A percentile compares a stretch with the other conserved stretches of the same genome.
Conservation (phyloP, 2,888 invertebrate species). For the Amblyjoppa proteus region DNA sequence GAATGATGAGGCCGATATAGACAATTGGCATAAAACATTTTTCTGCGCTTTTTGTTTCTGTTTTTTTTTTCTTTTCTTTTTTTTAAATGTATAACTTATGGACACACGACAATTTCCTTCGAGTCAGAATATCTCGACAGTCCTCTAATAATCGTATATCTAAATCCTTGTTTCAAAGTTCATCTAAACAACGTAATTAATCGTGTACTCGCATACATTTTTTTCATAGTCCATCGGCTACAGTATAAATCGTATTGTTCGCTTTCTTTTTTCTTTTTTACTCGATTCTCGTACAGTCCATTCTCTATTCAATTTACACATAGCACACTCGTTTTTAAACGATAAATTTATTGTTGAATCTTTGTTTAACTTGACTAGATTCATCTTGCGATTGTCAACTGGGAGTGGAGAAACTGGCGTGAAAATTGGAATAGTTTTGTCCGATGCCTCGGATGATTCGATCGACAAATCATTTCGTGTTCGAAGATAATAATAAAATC, state of each 20-base stretch:
- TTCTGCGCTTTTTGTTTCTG: constrained; percentile 30
- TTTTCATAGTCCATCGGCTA: constrained; percentile 29
- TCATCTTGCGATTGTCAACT: constrained; percentile 17
- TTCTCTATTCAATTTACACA: constrained; percentile 18
- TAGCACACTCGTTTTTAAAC: constrained; percentile 28
- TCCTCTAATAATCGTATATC: constrained; percentile 55
- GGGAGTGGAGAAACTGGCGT: constrained; percentile 8
- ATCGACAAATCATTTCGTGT: background rate
- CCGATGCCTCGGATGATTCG: background rate
- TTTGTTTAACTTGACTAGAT: constrained; percentile 24
- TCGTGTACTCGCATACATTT: constrained; percentile 43
- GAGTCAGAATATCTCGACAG: constrained; percentile 55
- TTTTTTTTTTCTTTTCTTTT: constrained; percentile 8
- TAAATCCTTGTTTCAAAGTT: constrained; percentile 41
- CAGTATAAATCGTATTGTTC: constrained; percentile 32
- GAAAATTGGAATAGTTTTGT: background rate
- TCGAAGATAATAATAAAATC: background rate
- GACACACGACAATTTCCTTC: constrained; percentile 54
- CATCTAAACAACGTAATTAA: constrained; percentile 61
- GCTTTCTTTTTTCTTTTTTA: background rate
- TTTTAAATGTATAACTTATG: constrained; percentile 42
- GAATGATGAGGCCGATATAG: constrained; percentile 64
- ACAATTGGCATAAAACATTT: constrained; percentile 58
- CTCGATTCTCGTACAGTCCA: constrained; percentile 5
- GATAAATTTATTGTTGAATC: constrained; percentile 13